Conservation (phyloP, 2,888 invertebrate genomes). For the Stegana nigrithorax region DNA sequence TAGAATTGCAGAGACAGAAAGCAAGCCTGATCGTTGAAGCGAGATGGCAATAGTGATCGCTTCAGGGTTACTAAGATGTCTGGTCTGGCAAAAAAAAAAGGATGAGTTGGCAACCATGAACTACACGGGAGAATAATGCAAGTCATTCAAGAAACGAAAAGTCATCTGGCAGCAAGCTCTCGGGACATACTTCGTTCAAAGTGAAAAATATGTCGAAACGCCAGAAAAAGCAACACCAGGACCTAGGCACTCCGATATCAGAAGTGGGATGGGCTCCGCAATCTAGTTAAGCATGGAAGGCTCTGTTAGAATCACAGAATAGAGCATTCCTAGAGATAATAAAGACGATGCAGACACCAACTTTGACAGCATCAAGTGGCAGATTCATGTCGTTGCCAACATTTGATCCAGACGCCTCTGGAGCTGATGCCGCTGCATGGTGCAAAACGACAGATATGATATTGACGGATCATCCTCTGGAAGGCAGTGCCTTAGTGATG, state of each 20-base stretch:
- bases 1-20: too few species aligned
- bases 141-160: too few species aligned
- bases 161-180: too few species aligned
- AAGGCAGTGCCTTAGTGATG: slow-evolving; percentile 27
- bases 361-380: neutral
- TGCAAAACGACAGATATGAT: slow-evolving; percentile 13
- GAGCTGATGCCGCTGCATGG: neutral
- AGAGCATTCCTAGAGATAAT: neutral
- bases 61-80: too few species aligned
- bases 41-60: too few species aligned
- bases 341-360: neutral
- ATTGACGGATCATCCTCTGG: slow-evolving; percentile 15
- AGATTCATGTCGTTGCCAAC: neutral
- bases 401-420: slow-evolving; percentile 10
- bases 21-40: too few species aligned
- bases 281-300: slow-evolving; percentile 11
- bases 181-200: too few species aligned
- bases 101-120: too few species aligned
- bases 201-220: too few species aligned
- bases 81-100: too few species aligned
- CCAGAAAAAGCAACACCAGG: slow-evolving; percentile 52
- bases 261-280: slow-evolving; percentile 26
- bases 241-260: slow-evolving; percentile 39
- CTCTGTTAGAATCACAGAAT: slow-evolving; percentile 19
- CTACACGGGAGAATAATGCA: too few species aligned